Conservation (phyloP, 37 sponge, comb jelly and placozoan species). For the Tethya wilhelma region DNA sequence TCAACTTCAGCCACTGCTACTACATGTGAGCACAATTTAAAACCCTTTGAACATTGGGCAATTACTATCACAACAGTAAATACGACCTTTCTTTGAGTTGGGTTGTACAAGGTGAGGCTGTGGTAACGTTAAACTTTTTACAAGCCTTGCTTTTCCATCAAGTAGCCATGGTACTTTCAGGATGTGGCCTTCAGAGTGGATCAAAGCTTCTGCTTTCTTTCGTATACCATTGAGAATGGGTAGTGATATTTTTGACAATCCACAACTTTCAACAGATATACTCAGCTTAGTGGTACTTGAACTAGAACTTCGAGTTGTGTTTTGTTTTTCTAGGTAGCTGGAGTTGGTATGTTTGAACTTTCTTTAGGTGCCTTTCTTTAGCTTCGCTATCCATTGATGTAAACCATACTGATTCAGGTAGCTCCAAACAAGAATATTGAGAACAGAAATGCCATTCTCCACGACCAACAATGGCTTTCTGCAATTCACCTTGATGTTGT, state of each 20-base stretch:
- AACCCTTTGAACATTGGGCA: background rate
- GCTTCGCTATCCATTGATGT: background rate
- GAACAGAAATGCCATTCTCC: constrained; percentile 35
- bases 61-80: background rate
- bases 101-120: background rate
- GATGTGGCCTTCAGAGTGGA: background rate
- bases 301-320: too few species aligned
- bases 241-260: background rate
- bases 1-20: too few species aligned
- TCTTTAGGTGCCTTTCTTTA: background rate
- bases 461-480: constrained; percentile 35
- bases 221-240: background rate
- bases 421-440: background rate
- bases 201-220: background rate
- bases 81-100: background rate
- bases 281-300: too few species aligned
- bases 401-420: background rate
- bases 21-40: too few species aligned
- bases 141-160: background rate
- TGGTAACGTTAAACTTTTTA: background rate
- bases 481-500: background rate
- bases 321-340: too few species aligned
- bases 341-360: background rate
- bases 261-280: background rate
- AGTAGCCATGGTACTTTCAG: background rate